Evolutionary conservation across 2,888 invertebrate species (phyloP), one percentile per base, ranked within the genome.

Genomic region (Ennomos fuscantarius): DNA sequence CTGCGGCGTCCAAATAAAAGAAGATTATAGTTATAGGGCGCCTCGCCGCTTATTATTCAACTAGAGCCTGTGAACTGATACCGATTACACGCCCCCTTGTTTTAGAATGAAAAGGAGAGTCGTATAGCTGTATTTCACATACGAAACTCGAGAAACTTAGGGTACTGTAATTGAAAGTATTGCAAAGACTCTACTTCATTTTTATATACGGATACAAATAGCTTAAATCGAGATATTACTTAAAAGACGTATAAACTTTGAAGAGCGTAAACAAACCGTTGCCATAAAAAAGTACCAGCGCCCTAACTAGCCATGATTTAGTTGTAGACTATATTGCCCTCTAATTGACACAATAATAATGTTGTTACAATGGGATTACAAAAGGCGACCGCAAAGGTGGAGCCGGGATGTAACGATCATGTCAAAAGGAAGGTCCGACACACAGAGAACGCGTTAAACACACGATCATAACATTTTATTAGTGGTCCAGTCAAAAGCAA

Each of bases 401-500:
- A 80, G 84, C 77, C 78, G 81, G 84, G 82, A 81, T 82, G 87
- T 91, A 89, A 90, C 86, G 87, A 89, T 87, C 87, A 85, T 89
- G 90, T 91, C 90, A 89, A 90, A 91, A 89, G 84, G 86, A 85
- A 86, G 89, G 87, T 71, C 90, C 91, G 90, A 88, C 91, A 86
- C 84, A 88, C 78, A 81, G 82, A 87, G 87, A 89, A 85, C 86
- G 90, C 90, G 91, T 90, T 89, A 91, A 92, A 89, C 92, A 91
- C 85, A 91, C 91, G 87, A 89, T 88, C 89, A 90, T 92, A 92
- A 92, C 88, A 88, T 92, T 92, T 92, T 92, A 92, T 92, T 92
- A 89, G 92, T 89, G 87, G 84, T 79, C 81, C 84, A 86, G 92
- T 88, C 89, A 89, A 91, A 89, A 88, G 89, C 89, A 86, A 87